Evolutionary conservation across 2,888 invertebrate genomes (phyloP).

Genomic region (Drosophila nigricruria): DNA sequence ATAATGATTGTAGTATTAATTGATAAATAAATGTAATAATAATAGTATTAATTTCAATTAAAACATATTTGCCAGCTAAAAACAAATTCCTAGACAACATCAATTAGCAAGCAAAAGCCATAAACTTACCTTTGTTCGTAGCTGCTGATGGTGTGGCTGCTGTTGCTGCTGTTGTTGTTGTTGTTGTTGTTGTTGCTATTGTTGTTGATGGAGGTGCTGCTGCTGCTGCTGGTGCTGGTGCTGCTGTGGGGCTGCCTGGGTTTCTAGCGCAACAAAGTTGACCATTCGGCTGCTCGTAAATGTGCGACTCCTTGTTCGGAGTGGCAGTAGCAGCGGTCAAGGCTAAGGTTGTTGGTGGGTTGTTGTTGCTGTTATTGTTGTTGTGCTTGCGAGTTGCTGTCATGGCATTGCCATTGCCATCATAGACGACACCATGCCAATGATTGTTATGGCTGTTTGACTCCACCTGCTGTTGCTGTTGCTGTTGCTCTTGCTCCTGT

Average conservation of each 20-base stretch:
- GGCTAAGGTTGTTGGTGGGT: conserved; percentile 10
- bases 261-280: conserved; percentile 56
- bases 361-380: conserved; percentile 17
- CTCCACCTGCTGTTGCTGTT: conserved; percentile 46
- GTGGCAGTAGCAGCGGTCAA: conserved; percentile 1
- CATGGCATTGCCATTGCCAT: conserved; percentile 64
- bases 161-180: conserved; percentile 17
- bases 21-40: background rate
- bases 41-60: background rate
- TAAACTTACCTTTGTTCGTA: conserved; percentile 69
- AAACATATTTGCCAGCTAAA: background rate
- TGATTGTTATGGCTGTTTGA: conserved; percentile 68
- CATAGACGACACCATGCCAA: conserved; percentile 76
- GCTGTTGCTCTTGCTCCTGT: conserved; percentile 13
- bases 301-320: conserved; percentile 57
- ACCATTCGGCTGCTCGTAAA: conserved; percentile 71
- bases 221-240: conserved; percentile 21
- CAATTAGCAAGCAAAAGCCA: conserved; percentile 33
- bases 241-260: conserved; percentile 40
- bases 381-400: conserved; percentile 38
- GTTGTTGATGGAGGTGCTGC: conserved; percentile 17
- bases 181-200: conserved; percentile 12
- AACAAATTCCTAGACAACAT: conserved; percentile 19
- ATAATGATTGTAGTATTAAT: background rate
- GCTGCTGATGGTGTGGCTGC: conserved; percentile 12